Evolutionary conservation across 2,113 vertebrate genomes (phyloP), one percentile per base, ranked within the genome.

Genomic region (Muntiacus reevesi): DNA sequence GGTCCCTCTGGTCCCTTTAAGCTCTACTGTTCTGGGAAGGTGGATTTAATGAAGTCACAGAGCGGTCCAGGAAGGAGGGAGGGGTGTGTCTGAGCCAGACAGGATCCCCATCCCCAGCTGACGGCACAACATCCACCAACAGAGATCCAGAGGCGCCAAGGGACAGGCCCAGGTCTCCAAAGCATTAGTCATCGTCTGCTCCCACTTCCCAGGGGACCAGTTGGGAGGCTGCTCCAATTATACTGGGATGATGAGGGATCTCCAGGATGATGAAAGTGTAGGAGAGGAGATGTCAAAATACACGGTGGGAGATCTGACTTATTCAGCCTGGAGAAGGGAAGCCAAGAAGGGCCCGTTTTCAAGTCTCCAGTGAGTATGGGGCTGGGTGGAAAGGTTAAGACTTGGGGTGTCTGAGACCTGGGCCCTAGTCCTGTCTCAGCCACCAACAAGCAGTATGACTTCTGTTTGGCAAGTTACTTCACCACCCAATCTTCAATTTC

Each of bases 241-340:
- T 43, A 9, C 55, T 25, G 86, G 93, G 67, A 90, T 93, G 96
- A 97, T 86, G 93, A 97, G 95, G 92, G 93, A 92, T 50, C 85
- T 90, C 45, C 30, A 60, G 90, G 98, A 87, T 97, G 96, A 97
- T 62, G 97, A 97, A 97, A 98, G 79, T 54, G 30, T 21, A 28
- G 91, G 87, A 84, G 43, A 64, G 27, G 54, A 50, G 40, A 87
- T 87, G 94, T 89, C 89, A 71, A 89, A 87, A 92, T 74, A 60
- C 57, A 90, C 84, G 19, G 1, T 1, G 36, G 60, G 78, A 96
- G 67, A 52, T 21, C 60, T 0, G 50, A 87, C 47, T 82, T 62
- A 81, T 16, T 86, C 33, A 36, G 47, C 52, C 40, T 52, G 27
- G n/a, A 60, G 45, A 60, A 79, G 27, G 74, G 52, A n/a, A 54